A percentile compares a stretch with the other conserved stretches of the same genome.
phyloP scores from a whole-genome alignment of 2,888 invertebrate species.

The Xylophagus ater region DNA sequence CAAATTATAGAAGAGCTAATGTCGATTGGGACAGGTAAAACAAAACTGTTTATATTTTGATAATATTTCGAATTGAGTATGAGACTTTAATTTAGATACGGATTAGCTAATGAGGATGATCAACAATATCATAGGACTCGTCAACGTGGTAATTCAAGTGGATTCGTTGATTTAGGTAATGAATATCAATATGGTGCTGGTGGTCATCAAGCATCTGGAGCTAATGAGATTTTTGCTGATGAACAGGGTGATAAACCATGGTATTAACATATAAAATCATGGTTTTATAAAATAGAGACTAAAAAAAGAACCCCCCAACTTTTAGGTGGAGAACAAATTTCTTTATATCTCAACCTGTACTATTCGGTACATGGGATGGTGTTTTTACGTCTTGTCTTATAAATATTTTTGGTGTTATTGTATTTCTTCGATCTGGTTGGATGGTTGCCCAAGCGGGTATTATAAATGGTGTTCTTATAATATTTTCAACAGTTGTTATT shows the following conservation, averaged over 20 bases:
- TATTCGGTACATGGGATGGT: slow-evolving; percentile 93
- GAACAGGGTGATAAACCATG: slow-evolving; percentile 60
- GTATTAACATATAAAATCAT: slow-evolving; percentile 19
- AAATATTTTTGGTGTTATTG: slow-evolving; percentile 95
- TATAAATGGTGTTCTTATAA: slow-evolving; percentile 66
- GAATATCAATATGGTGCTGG: slow-evolving; percentile 66
- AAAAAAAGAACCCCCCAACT: not conserved
- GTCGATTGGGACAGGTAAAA: slow-evolving; percentile 35
- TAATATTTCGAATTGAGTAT: slow-evolving; percentile 1
- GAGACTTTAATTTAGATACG: slow-evolving; percentile 25
- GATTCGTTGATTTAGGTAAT: slow-evolving; percentile 64
- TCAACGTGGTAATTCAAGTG: slow-evolving; percentile 53
- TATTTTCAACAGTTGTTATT: slow-evolving; percentile 76
- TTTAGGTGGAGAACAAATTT: slow-evolving; percentile 94
- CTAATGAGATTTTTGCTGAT: slow-evolving; percentile 84
- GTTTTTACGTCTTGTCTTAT: slow-evolving; percentile 96
- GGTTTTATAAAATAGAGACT: slow-evolving; percentile 1
- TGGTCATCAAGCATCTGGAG: slow-evolving; percentile 75
- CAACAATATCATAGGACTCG: slow-evolving; percentile 43
- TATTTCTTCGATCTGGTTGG: slow-evolving; percentile 94
- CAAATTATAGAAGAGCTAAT: slow-evolving; percentile 21
- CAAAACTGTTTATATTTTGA: not conserved
- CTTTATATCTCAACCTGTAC: slow-evolving; percentile 87
- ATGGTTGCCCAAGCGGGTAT: slow-evolving; percentile 87
- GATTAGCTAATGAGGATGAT: slow-evolving; percentile 35